These are phyloP conservation scores for Anthonomus grandis DNA, from an alignment of 1,140 invertebrate species.

Conservation along the genomic window DNA sequence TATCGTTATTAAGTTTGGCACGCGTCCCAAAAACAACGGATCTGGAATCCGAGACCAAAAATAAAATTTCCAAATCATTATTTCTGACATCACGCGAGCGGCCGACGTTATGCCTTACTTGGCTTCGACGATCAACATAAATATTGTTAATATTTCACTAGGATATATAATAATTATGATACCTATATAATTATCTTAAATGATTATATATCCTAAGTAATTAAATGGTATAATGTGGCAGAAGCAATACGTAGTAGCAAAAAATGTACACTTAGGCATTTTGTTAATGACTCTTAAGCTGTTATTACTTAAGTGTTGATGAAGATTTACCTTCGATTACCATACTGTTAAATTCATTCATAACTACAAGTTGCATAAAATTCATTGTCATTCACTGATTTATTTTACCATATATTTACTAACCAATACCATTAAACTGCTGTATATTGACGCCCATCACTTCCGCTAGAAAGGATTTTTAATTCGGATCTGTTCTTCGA, in stretches of 20 bases:
- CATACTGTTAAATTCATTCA: conserved; percentile 23
- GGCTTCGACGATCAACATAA: no score
- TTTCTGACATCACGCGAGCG: conserved; percentile 11
- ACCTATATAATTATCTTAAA: no score
- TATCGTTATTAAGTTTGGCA: conserved; percentile 22
- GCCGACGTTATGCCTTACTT: no score
- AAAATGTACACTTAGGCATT: no score
- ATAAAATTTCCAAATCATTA: conserved; percentile 21
- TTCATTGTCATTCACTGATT: conserved; percentile 21
- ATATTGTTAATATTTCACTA: no score
- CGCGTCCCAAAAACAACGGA: conserved; percentile 19
- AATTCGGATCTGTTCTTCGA: neutral
- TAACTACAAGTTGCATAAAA: conserved; percentile 20
- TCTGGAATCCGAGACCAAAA: conserved; percentile 13
- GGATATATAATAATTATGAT: no score
- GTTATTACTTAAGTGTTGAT: no score
- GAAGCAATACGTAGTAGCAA: no score
- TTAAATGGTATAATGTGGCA: no score
- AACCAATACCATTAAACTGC: conserved; percentile 22
- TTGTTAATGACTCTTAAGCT: no score
- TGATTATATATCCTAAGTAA: no score
- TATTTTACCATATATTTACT: conserved; percentile 19
- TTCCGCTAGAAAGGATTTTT: conserved; percentile 24
- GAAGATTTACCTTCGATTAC: no score
- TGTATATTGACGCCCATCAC: conserved; percentile 23